Evolutionary conservation across 2,113 vertebrate genomes (phyloP).

Genomic region (Balaeniceps rex): DNA sequence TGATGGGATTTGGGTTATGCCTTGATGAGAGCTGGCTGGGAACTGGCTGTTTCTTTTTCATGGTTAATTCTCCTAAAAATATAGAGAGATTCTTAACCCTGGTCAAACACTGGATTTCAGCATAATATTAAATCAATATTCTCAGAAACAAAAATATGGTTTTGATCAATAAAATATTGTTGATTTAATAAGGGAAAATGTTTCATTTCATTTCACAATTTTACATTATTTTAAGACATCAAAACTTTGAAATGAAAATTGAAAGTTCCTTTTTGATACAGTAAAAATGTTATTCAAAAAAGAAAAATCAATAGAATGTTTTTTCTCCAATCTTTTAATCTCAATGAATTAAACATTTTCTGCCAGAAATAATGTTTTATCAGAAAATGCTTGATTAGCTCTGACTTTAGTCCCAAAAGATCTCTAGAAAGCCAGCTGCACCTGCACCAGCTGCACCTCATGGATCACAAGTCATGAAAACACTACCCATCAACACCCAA

Average conservation of each 20-base stretch:
- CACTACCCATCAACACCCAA: neutral
- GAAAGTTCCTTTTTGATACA: neutral
- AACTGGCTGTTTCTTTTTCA: neutral
- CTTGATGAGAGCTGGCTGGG: neutral
- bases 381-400: neutral
- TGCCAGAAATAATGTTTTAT: neutral
- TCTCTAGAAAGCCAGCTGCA: neutral
- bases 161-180: neutral
- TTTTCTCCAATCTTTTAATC: neutral
- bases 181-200: neutral
- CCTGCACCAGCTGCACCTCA: neutral
- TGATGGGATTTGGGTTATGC: neutral
- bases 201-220: neutral
- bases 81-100: neutral
- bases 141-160: neutral
- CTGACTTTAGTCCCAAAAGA: neutral
- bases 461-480: neutral
- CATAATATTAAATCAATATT: neutral
- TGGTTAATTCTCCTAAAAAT: neutral
- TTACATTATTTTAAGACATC: neutral
- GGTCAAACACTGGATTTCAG: neutral
- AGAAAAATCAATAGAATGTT: neutral
- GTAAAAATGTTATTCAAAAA: neutral
- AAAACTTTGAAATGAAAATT: neutral
- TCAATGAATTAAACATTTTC: neutral